phyloP scores from a whole-genome alignment of 2,797 vertebrate species.

The Cheirogaleus major region DNA sequence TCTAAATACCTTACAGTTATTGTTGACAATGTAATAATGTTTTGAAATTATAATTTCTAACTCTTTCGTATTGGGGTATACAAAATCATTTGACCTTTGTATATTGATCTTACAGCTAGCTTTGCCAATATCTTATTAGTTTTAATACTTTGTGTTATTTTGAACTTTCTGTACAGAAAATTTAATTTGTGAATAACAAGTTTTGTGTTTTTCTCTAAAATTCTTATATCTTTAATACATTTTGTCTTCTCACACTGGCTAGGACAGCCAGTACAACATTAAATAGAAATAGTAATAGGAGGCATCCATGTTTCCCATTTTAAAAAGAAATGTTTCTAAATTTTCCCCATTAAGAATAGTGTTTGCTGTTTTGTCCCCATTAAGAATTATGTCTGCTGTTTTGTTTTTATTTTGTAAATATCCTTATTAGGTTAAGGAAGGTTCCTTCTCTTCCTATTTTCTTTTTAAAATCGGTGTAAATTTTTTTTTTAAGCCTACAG shows the following conservation, averaged over 20 bases:
- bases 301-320: neutral
- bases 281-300: neutral
- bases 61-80: slow-evolving; percentile 16
- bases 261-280: neutral
- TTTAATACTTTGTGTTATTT: neutral
- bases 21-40: neutral
- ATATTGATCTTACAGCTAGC: neutral
- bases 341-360: neutral
- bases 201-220: neutral
- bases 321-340: neutral
- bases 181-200: neutral
- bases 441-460: neutral
- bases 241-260: neutral
- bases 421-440: neutral
- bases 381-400: neutral
- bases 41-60: slow-evolving; percentile 1
- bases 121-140: neutral
- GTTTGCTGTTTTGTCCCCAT: neutral
- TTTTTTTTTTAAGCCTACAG: neutral
- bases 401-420: neutral
- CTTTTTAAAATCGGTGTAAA: neutral
- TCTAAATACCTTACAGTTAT: neutral
- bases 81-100: neutral
- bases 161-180: neutral
- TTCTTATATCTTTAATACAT: neutral